Evolutionary conservation across 2,888 invertebrate genomes (phyloP).

Genomic region (Ashinkailepas kermadecensis): DNA sequence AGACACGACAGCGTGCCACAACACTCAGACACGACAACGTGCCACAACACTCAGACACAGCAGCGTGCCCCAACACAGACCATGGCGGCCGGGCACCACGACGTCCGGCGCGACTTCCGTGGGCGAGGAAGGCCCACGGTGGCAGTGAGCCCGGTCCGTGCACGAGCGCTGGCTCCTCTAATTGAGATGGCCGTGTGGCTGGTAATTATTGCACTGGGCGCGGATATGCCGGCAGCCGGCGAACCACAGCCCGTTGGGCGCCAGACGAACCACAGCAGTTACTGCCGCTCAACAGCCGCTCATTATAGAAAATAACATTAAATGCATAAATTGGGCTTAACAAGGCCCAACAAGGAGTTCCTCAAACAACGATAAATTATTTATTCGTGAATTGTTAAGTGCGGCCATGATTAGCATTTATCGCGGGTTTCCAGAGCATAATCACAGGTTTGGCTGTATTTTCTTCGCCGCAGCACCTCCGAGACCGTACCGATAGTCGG

Average conservation of each 20-base stretch:
- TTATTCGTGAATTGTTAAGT: conserved; percentile 23
- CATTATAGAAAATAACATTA: conserved; percentile 20
- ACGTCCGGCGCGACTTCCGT: no score
- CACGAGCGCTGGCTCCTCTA: neutral
- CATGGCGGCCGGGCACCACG: no score
- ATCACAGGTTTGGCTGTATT: conserved; percentile 16
- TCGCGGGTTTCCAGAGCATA: conserved; percentile 20
- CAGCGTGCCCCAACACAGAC: no score
- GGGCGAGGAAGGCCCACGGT: no score
- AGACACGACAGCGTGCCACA: no score
- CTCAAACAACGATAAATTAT: conserved; percentile 18
- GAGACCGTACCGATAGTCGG: neutral
- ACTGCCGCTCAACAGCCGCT: neutral
- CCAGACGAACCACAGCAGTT: no score
- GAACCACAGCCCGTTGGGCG: neutral
- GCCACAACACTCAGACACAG: no score
- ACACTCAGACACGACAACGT: no score
- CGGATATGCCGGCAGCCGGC: neutral
- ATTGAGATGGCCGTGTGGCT: neutral
- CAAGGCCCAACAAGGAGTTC: conserved; percentile 16
- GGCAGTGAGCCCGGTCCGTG: no score
- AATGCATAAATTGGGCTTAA: conserved; percentile 12
- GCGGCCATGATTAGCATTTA: conserved; percentile 21
- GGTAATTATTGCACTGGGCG: neutral
- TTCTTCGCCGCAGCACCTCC: conserved; percentile 11